Evolutionary conservation across 2,888 invertebrate species (phyloP).

Genomic region (Acanthosoma haemorrhoidale): DNA sequence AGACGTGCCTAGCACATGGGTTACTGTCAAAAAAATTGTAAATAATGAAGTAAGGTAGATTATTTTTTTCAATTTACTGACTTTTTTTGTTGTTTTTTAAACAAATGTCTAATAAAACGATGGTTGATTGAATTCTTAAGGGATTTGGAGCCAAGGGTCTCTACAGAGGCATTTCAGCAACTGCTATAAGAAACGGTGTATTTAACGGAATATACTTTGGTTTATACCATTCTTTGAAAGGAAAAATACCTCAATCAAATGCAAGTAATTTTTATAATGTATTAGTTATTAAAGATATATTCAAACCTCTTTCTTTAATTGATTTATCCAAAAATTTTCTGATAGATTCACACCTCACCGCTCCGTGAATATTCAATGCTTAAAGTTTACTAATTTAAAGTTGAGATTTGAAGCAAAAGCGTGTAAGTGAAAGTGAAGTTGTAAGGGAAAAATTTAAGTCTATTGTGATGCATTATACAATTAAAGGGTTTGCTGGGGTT

Average conservation of each 20-base stretch:
- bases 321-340: no score
- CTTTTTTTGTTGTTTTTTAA: neutral
- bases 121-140: constrained; percentile 41
- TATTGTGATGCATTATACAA: no score
- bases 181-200: constrained; percentile 80
- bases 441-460: no score
- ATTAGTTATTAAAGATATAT: no score
- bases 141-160: constrained; percentile 77
- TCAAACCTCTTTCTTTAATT: no score
- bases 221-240: constrained; percentile 87
- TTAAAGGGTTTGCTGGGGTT: no score
- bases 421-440: no score
- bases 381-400: no score
- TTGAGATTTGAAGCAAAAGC: no score
- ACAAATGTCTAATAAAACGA: neutral
- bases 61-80: neutral
- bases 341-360: no score
- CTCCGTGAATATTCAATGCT: neutral
- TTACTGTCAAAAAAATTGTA: constrained; percentile 70
- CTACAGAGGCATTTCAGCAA: constrained; percentile 83
- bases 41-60: constrained; percentile 18
- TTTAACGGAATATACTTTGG: constrained; percentile 95
- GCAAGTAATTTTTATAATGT: constrained; percentile 49
- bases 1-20: constrained; percentile 68
- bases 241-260: constrained; percentile 59